These are phyloP conservation scores for Polia nebulosa DNA, from an alignment of 2,888 invertebrate genomes.

Conservation along the genomic window DNA sequence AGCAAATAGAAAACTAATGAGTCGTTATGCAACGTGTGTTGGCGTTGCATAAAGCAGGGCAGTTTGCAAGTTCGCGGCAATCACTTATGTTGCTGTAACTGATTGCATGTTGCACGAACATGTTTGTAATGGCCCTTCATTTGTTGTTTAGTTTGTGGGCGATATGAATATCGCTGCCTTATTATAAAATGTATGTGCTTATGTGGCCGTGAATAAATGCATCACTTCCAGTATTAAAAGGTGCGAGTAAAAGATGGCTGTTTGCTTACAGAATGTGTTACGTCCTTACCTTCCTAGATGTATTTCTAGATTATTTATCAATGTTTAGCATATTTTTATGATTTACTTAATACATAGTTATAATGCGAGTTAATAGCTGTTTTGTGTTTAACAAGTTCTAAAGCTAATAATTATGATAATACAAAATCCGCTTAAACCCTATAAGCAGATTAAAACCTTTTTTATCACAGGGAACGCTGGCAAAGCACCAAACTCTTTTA, in stretches of 20 bases:
- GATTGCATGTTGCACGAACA: conserved; percentile 82
- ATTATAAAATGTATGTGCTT: conserved; percentile 35
- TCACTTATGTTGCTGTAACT: conserved; percentile 81
- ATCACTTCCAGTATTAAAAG: neutral
- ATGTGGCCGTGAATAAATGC: neutral
- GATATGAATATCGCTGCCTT: conserved; percentile 67
- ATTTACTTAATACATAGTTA: no score
- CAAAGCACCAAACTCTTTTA: no score
- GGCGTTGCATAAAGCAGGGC: conserved; percentile 70
- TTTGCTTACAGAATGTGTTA: neutral
- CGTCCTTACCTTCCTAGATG: neutral
- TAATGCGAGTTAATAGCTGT: no score
- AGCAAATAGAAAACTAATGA: conserved; percentile 78
- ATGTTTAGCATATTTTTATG: no score
- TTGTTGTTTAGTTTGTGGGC: conserved; percentile 69
- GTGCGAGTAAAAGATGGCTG: neutral
- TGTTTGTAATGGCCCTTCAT: conserved; percentile 76
- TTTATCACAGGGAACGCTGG: no score
- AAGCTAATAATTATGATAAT: no score
- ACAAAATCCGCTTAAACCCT: no score
- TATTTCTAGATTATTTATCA: no score
- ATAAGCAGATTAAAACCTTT: no score
- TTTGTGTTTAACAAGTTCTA: no score
- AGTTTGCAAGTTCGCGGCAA: conserved; percentile 81
- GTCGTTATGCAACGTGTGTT: conserved; percentile 66